A percentile compares a stretch with the other conserved stretches of the same genome.
phyloP scores from a whole-genome alignment of 2,113 vertebrate genomes.

The Phaetusa simplex region DNA sequence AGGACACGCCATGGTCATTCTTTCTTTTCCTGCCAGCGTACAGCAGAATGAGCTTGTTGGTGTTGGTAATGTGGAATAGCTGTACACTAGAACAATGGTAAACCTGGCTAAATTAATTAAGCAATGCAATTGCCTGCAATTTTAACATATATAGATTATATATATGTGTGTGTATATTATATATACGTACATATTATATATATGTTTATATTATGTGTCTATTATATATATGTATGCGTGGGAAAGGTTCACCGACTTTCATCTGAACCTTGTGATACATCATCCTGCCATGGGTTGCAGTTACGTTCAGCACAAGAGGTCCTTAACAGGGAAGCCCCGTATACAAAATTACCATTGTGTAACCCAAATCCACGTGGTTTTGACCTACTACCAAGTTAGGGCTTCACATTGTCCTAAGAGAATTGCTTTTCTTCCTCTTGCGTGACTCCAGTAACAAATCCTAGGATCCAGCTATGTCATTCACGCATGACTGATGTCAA shows the following conservation, averaged over 20 bases:
- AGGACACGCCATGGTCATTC: accelerated
- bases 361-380: neutral
- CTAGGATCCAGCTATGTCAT: neutral
- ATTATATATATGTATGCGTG: neutral
- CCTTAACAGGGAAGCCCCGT: neutral
- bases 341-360: neutral
- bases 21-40: neutral
- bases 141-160: neutral
- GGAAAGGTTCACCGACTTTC: neutral
- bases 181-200: no score
- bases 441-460: neutral
- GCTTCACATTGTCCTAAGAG: neutral
- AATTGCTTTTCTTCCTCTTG: neutral
- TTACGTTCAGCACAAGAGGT: neutral
- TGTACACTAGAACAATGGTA: neutral
- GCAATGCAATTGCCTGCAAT: neutral
- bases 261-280: neutral
- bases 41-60: neutral
- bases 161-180: no score
- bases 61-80: neutral
- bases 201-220: no score
- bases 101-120: neutral
- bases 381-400: neutral
- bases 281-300: neutral
- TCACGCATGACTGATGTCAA: neutral